Conservation (phyloP, 1,140 invertebrate genomes). For the Tenebrio molitor region DNA sequence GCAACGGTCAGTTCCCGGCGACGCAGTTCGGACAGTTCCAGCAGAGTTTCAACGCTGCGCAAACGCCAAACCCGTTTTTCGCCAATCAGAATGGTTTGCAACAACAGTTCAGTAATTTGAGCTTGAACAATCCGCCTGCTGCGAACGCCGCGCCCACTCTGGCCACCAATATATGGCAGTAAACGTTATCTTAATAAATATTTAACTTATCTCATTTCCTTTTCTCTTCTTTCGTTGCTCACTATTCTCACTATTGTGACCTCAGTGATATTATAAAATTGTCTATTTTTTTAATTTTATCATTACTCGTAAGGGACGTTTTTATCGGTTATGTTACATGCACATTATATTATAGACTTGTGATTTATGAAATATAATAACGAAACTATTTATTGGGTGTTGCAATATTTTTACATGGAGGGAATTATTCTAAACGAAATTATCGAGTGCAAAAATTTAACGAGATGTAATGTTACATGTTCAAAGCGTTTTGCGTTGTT, state of each 20-base stretch:
- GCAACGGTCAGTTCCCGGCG: conserved; percentile 25
- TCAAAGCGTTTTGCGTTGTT: conserved; percentile 11
- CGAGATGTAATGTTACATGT: conserved; percentile 25
- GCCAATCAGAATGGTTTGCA: conserved; percentile 55
- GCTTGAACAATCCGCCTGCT: conserved; percentile 53
- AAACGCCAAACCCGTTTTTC: conserved; percentile 61
- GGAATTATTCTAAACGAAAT: conserved; percentile 34
- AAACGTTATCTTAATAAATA: conserved; percentile 31
- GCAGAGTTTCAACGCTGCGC: conserved; percentile 1
- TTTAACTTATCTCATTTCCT: conserved; percentile 40
- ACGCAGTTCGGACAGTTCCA: conserved; percentile 29
- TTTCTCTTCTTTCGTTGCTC: conserved; percentile 38
- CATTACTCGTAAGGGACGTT: not conserved
- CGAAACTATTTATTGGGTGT: conserved; percentile 41
- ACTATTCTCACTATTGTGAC: conserved; percentile 44
- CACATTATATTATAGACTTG: conserved; percentile 24
- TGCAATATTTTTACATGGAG: conserved; percentile 43
- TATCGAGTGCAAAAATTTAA: conserved; percentile 15
- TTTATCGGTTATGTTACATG: conserved; percentile 23
- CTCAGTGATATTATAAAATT: conserved; percentile 41
- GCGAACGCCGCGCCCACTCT: conserved; percentile 50
- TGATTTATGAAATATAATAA: conserved; percentile 28
- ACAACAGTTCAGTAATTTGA: conserved; percentile 63
- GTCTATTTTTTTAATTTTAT: conserved; percentile 38
- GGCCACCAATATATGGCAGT: conserved; percentile 64